Conservation (phyloP, 2,113 vertebrate genomes). For the Grantiella picta region DNA sequence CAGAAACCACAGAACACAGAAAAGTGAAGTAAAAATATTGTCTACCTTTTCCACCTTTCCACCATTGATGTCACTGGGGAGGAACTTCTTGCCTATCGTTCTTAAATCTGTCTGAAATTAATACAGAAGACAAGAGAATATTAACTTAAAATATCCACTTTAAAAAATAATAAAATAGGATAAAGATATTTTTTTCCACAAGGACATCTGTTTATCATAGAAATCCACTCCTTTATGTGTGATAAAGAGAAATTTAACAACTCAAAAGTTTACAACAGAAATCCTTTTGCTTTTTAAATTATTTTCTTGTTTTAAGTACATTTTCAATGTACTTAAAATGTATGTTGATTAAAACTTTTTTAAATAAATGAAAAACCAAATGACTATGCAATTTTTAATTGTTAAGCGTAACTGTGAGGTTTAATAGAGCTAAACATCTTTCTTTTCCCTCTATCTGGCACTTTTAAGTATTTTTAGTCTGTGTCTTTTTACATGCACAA, state of each 20-base stretch:
- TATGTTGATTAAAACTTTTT: background rate
- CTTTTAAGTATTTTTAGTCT: background rate
- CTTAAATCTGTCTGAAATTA: slow-evolving; percentile 92
- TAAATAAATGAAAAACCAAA: background rate
- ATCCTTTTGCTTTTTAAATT: background rate
- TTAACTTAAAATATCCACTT: slow-evolving; percentile 13
- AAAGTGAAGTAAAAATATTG: background rate
- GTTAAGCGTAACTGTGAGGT: background rate
- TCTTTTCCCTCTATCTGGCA: background rate
- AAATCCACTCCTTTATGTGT: background rate
- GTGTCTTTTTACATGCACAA: background rate
- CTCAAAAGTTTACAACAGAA: background rate
- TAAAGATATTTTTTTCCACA: background rate
- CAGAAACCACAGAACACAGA: background rate
- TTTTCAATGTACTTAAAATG: too few species aligned
- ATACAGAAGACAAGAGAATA: slow-evolving; percentile 51
- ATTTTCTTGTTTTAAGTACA: background rate
- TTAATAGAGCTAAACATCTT: background rate
- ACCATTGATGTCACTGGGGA: slow-evolving; percentile 93
- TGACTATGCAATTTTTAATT: background rate
- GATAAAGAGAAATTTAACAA: background rate
- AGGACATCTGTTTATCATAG: background rate
- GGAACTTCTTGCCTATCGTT: slow-evolving; percentile 88
- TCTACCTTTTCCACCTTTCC: slow-evolving; percentile 93
- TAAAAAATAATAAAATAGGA: background rate